Conservation (phyloP, 2,113 vertebrate genomes). For the Zosterops japonicus region DNA sequence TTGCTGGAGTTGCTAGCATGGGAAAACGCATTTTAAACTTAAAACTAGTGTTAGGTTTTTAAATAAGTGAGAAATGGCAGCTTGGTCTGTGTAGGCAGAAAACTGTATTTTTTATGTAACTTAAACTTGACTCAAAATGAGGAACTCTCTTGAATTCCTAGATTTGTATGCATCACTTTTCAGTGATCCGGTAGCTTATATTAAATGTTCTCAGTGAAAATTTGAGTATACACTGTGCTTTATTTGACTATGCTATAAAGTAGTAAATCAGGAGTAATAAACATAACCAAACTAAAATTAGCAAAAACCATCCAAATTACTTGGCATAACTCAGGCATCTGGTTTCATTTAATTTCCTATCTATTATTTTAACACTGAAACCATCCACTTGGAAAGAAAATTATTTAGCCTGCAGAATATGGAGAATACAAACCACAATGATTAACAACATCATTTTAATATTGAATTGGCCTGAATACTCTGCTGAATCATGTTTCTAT, state of each 20-base stretch:
- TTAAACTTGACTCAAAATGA: neutral
- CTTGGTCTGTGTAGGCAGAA: neutral
- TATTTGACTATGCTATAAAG: neutral
- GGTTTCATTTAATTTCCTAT: neutral
- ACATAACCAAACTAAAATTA: neutral
- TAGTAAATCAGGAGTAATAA: neutral
- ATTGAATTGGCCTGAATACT: neutral
- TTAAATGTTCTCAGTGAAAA: neutral
- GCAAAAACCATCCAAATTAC: neutral
- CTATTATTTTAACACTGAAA: conserved; percentile 1
- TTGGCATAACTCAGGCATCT: neutral
- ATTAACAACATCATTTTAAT: neutral
- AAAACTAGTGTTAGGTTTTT: neutral
- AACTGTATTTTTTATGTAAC: fast-evolving
- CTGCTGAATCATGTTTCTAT: neutral
- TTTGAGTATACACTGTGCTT: neutral
- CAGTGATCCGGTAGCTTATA: neutral
- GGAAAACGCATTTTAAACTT: neutral
- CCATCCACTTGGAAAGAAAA: neutral
- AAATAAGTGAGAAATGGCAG: neutral
- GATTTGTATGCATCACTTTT: neutral
- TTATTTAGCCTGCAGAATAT: neutral
- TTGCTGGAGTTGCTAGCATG: neutral
- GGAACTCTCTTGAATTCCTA: neutral
- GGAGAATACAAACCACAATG: neutral